Percentiles rank a stretch among this genome's conserved stretches.
phyloP scores from a whole-genome alignment of 2,888 invertebrate species.

The Serripes groenlandicus region DNA sequence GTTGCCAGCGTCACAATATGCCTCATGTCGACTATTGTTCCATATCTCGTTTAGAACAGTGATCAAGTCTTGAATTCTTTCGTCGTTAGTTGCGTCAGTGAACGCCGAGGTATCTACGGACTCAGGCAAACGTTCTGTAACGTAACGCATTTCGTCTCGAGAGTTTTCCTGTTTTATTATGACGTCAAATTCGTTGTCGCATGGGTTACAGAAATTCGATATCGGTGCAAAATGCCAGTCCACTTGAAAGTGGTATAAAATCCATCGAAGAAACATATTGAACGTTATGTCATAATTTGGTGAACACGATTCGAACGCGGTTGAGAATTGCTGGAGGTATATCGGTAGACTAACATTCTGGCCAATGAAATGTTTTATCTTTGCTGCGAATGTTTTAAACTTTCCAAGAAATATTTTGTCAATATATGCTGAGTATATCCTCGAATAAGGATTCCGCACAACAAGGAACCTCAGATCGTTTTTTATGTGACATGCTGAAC shows the following conservation, averaged over 20 bases:
- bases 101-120: constrained; percentile 7
- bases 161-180: constrained; percentile 54
- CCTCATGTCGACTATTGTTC: not conserved
- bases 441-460: constrained; percentile 49
- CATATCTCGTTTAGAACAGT: constrained; percentile 11
- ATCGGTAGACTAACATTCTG: not conserved
- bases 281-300: constrained; percentile 28
- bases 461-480: constrained; percentile 26
- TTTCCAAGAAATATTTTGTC: constrained; percentile 56
- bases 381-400: constrained; percentile 23
- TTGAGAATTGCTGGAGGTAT: not conserved
- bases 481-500: not conserved
- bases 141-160: constrained; percentile 20
- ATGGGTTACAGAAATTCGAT: constrained; percentile 46
- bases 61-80: constrained; percentile 12
- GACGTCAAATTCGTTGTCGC: constrained; percentile 24
- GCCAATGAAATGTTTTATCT: not conserved
- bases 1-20: not conserved
- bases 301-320: too few species aligned
- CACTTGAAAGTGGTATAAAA: not conserved
- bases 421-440: constrained; percentile 56
- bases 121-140: constrained; percentile 4
- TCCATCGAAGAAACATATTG: constrained; percentile 37
- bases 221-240: constrained; percentile 50
- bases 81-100: not conserved